A percentile compares a stretch with the other conserved stretches of the same genome.
Conservation (phyloP, 2,888 invertebrate genomes). For the Drosophila nigritarsus region DNA sequence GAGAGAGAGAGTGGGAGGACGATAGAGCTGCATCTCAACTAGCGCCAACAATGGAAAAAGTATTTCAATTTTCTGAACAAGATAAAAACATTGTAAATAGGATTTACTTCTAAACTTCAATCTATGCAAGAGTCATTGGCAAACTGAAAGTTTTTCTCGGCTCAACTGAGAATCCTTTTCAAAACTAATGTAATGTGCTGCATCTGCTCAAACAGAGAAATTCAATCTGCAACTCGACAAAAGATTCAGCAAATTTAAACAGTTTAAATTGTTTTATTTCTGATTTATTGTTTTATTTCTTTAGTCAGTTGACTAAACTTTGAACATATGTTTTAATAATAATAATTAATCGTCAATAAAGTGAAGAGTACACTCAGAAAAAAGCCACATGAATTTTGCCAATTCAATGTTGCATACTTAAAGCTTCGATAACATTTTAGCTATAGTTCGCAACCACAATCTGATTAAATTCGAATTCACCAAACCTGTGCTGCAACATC, state of each 20-base stretch:
- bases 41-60: slow-evolving; percentile 55
- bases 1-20: neutral
- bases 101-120: slow-evolving; percentile 52
- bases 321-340: neutral
- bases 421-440: neutral
- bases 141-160: slow-evolving; percentile 29
- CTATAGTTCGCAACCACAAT: neutral
- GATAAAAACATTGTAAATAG: slow-evolving; percentile 61
- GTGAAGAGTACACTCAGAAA: neutral
- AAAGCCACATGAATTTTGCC: neutral
- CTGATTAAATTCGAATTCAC: neutral
- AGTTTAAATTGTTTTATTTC: neutral
- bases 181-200: slow-evolving; percentile 45
- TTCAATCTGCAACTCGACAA: slow-evolving; percentile 23
- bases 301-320: neutral
- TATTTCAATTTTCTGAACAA: slow-evolving; percentile 64
- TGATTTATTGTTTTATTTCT: neutral
- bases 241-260: neutral
- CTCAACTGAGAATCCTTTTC: slow-evolving; percentile 11
- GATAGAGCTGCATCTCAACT: slow-evolving; percentile 21
- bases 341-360: neutral
- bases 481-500: neutral
- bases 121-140: slow-evolving; percentile 37
- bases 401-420: neutral
- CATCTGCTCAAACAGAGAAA: slow-evolving; percentile 18